Conservation (phyloP, 2,888 invertebrate species). For the Hymenopus coronatus region DNA sequence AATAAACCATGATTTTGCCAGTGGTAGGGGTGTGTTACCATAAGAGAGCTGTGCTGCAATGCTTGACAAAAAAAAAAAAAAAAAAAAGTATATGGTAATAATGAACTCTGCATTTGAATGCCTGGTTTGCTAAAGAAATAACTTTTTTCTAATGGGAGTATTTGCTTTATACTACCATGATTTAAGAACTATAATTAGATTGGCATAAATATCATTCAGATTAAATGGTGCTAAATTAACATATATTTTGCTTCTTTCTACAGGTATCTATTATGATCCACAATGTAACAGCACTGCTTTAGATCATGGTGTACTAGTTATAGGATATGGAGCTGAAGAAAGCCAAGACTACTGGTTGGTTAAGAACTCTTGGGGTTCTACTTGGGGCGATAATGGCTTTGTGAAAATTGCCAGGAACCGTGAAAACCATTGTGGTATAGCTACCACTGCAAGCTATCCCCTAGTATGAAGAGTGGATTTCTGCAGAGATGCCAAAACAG, state of each 20-base stretch:
- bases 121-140: too few relatives aligned
- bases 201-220: not conserved
- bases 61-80: too few relatives aligned
- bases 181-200: not conserved
- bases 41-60: too few relatives aligned
- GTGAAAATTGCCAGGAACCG: conserved; percentile 84
- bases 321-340: conserved; percentile 71
- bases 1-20: too few relatives aligned
- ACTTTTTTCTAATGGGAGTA: too few relatives aligned
- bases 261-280: conserved; percentile 73
- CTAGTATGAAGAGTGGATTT: conserved; percentile 58
- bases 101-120: too few relatives aligned
- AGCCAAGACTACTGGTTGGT: conserved; percentile 74
- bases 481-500: not conserved
- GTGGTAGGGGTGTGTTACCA: too few relatives aligned
- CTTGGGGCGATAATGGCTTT: conserved; percentile 84
- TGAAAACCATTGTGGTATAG: conserved; percentile 85
- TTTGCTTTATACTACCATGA: too few relatives aligned
- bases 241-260: conserved; percentile 29
- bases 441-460: conserved; percentile 79
- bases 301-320: conserved; percentile 83
- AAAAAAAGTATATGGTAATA: too few relatives aligned
- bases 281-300: conserved; percentile 66
- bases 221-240: not conserved
- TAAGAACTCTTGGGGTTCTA: conserved; percentile 79